These are phyloP conservation scores for Anolis carolinensis DNA, from an alignment of 2,113 vertebrate genomes.

Conservation along the genomic window DNA sequence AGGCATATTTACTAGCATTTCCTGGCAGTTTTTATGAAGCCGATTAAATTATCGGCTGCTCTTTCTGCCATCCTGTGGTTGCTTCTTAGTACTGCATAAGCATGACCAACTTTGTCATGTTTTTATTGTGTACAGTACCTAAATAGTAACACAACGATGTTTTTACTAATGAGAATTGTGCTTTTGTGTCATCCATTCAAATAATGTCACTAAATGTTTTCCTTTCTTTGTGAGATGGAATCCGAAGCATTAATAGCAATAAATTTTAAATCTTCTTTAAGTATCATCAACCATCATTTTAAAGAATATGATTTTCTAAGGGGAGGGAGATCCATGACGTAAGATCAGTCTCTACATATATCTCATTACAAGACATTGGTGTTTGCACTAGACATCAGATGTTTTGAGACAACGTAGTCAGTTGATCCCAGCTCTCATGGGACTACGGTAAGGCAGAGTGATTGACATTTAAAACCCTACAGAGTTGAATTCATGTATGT, in stretches of 20 bases:
- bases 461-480: background rate
- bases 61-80: constrained; percentile 72
- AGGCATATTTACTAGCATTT: constrained; percentile 32
- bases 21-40: constrained; percentile 35
- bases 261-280: too few species aligned
- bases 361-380: background rate
- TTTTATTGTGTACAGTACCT: background rate
- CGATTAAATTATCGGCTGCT: constrained; percentile 47
- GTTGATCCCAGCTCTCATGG: background rate
- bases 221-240: background rate
- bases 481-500: background rate
- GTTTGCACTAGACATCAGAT: background rate
- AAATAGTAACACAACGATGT: background rate
- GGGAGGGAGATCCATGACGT: background rate
- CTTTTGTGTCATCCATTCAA: background rate
- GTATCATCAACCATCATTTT: too few species aligned
- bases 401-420: background rate
- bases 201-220: background rate
- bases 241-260: background rate
- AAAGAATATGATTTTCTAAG: background rate
- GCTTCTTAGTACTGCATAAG: constrained; percentile 50
- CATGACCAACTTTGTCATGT: accelerated
- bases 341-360: background rate
- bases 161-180: background rate
- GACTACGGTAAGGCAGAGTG: background rate